These are phyloP conservation scores for Anguilla rostrata DNA, from an alignment of 2,113 vertebrate genomes.

Conservation along the genomic window DNA sequence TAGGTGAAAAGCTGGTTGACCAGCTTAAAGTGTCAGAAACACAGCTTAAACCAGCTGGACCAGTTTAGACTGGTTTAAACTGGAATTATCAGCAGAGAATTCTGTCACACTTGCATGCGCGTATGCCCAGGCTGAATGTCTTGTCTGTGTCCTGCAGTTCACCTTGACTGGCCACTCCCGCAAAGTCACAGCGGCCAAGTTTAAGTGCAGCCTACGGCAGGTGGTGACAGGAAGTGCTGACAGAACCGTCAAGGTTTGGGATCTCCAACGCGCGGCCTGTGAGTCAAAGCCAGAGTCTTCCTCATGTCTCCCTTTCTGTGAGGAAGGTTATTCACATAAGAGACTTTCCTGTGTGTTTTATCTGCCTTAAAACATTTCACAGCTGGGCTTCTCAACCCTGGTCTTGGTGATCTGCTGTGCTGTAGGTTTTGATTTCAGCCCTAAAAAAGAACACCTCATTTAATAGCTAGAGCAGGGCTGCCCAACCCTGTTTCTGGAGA, in stretches of 20 bases:
- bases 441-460: no score
- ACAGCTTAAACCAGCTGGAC: no score
- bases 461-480: no score
- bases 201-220: conserved; percentile 69
- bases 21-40: no score
- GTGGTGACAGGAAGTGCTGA: conserved; percentile 84
- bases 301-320: not conserved
- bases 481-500: no score
- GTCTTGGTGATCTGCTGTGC: no score
- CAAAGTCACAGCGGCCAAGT: conserved; percentile 84
- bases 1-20: no score
- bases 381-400: no score
- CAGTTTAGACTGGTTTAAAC: no score
- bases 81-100: no score
- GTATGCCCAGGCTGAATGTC: not conserved
- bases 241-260: conserved; percentile 82
- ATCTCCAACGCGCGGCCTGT: conserved; percentile 80
- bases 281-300: conserved; percentile 47
- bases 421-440: no score
- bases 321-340: not conserved
- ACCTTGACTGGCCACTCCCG: conserved; percentile 84
- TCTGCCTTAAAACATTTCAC: not conserved
- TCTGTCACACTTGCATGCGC: not conserved
- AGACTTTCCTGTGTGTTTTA: not conserved
- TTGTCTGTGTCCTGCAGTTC: conserved; percentile 59